phyloP scores from a whole-genome alignment of 1,140 invertebrate genomes.

The Nasonia giraulti region DNA sequence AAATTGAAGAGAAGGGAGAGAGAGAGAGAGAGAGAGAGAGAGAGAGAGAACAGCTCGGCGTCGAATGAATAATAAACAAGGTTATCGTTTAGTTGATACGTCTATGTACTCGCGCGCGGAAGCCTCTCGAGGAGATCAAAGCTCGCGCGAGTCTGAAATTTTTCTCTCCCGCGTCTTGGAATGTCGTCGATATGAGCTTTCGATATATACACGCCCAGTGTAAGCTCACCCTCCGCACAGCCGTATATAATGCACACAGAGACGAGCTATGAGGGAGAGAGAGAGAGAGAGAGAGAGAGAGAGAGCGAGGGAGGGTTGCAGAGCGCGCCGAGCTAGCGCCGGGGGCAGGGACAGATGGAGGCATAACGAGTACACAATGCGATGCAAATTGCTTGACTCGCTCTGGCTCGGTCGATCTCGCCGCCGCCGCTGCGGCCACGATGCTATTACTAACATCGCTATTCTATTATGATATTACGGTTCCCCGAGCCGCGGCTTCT shows the following conservation, averaged over 20 bases:
- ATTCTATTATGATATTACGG: conserved; percentile 73
- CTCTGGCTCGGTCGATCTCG: conserved; percentile 57
- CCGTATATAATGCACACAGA: background rate
- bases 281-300: background rate
- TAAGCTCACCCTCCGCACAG: background rate
- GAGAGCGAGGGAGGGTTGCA: background rate
- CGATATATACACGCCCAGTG: background rate
- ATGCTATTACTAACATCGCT: conserved; percentile 74
- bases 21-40: conserved; percentile 61
- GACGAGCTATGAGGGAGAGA: background rate
- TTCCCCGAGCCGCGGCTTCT: conserved; percentile 60
- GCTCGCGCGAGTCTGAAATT: conserved; percentile 46
- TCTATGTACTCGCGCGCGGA: no score
- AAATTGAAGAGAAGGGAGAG: conserved; percentile 66
- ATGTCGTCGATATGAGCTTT: background rate
- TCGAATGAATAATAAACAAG: conserved; percentile 72
- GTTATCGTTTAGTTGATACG: conserved; percentile 74
- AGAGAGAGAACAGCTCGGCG: conserved; percentile 57
- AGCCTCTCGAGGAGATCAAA: conserved; percentile 70
- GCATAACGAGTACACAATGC: conserved; percentile 68
- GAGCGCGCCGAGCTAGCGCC: background rate
- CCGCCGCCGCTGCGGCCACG: conserved; percentile 55
- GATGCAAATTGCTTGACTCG: conserved; percentile 73
- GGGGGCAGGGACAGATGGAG: conserved; percentile 62
- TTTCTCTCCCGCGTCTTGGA: background rate